Conservation (phyloP, 2,888 invertebrate species). For the Trilocha varians region DNA sequence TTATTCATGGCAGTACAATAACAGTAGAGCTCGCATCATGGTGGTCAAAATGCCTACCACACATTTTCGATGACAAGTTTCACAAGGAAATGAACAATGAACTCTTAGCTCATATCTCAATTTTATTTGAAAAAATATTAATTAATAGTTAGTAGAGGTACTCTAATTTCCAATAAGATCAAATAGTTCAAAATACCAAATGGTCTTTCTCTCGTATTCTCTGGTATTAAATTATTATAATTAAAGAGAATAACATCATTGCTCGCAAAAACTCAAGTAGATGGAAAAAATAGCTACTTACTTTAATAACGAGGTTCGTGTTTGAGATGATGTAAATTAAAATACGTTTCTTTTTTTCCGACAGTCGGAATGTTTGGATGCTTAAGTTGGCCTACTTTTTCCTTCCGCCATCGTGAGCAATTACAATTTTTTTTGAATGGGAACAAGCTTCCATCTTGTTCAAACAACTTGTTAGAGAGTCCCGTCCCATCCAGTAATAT, state of each 20-base stretch:
- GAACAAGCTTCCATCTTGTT: conserved; percentile 24
- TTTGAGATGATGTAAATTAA: conserved; percentile 16
- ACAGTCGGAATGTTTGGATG: conserved; percentile 17
- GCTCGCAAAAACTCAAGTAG: not conserved
- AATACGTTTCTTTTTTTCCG: conserved; percentile 16
- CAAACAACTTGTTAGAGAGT: conserved; percentile 33
- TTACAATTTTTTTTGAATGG: conserved; percentile 39
- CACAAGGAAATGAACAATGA: too few relatives aligned
- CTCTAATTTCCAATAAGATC: not conserved
- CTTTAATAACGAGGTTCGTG: conserved; percentile 16
- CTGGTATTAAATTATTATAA: not conserved
- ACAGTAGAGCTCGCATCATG: too few relatives aligned
- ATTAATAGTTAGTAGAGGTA: too few relatives aligned
- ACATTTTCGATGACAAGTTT: too few relatives aligned
- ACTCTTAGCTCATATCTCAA: too few relatives aligned
- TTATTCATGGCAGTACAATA: too few relatives aligned
- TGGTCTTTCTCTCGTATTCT: not conserved
- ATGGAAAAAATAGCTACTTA: conserved; percentile 1
- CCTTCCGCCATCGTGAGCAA: conserved; percentile 30
- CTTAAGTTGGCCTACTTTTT: conserved; percentile 28
- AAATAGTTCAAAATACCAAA: not conserved
- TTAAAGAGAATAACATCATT: not conserved
- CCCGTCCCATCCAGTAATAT: conserved; percentile 10
- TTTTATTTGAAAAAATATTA: too few relatives aligned
- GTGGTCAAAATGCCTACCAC: too few relatives aligned